Evolutionary conservation across 2,113 vertebrate species (phyloP).

Genomic region (Ardeotis arabs): DNA sequence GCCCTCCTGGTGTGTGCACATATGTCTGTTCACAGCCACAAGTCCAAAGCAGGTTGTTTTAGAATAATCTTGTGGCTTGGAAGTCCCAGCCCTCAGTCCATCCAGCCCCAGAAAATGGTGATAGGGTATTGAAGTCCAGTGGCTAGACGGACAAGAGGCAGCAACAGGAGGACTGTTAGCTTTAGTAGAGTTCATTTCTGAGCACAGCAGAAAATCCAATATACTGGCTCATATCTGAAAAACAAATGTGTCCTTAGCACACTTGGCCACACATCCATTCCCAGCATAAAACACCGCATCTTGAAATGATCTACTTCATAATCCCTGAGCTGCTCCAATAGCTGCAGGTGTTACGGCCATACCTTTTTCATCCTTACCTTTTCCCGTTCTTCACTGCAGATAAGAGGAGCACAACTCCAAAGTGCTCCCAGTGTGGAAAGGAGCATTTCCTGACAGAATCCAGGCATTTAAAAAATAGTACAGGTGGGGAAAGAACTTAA

Average conservation of each 20-base stretch:
- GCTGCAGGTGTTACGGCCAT: neutral
- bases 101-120: neutral
- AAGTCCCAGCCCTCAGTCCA: neutral
- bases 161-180: neutral
- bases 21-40: neutral
- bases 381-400: neutral
- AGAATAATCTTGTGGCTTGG: neutral
- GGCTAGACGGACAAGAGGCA: neutral
- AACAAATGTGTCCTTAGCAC: neutral
- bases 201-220: neutral
- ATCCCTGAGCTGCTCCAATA: neutral
- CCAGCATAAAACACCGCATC: neutral
- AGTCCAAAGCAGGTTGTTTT: neutral
- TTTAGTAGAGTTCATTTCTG: rapidly evolving
- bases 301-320: neutral
- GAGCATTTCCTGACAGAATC: neutral
- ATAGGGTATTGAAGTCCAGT: neutral
- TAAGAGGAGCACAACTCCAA: neutral
- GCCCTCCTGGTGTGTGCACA: neutral
- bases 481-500: neutral
- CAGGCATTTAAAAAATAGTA: neutral
- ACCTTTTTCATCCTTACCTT: neutral
- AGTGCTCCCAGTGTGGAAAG: neutral
- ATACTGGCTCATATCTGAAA: neutral
- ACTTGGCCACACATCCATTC: neutral